Percentiles rank a stretch among this genome's conserved stretches.
Evolutionary conservation across 2,797 vertebrate genomes (phyloP).

Genomic region (Hippoglossus hippoglossus): DNA sequence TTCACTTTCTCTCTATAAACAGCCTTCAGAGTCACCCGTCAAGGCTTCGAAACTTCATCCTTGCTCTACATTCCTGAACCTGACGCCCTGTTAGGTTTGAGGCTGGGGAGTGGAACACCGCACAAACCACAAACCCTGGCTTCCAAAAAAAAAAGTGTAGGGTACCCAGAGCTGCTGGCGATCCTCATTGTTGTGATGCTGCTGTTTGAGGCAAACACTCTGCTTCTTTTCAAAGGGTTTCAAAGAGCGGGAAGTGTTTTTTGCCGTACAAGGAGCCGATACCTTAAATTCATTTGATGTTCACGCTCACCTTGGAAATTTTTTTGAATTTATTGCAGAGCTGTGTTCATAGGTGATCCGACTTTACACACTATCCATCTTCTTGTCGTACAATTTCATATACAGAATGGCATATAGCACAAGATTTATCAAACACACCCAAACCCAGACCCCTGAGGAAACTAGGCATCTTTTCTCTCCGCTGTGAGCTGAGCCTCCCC

Average conservation of each 20-base stretch:
- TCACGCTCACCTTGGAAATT: conserved; percentile 21
- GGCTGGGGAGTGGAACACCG: conserved; percentile 62
- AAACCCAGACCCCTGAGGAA: conserved; percentile 61
- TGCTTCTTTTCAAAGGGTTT: conserved; percentile 15
- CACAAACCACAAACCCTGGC: conserved; percentile 72
- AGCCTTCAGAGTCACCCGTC: conserved; percentile 46
- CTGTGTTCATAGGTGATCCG: conserved; percentile 15
- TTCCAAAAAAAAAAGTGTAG: conserved; percentile 66
- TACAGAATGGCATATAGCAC: conserved; percentile 29
- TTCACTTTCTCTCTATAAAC: conserved; percentile 43
- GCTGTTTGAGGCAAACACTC: conserved; percentile 26
- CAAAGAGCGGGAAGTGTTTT: background rate
- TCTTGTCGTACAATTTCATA: conserved; percentile 40
- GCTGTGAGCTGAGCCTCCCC: conserved; percentile 67
- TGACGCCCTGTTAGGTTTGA: conserved; percentile 74
- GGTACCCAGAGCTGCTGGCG: conserved; percentile 39
- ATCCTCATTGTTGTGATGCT: conserved; percentile 56
- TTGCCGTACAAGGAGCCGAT: conserved; percentile 2
- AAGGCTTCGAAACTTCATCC: conserved; percentile 74
- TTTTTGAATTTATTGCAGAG: conserved; percentile 16
- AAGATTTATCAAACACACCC: conserved; percentile 63
- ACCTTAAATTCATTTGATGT: conserved; percentile 28
- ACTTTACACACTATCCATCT: conserved; percentile 45
- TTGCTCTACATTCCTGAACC: conserved; percentile 77
- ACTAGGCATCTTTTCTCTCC: conserved; percentile 54